A percentile compares a stretch with the other conserved stretches of the same genome.
Conservation (phyloP, 1,140 invertebrate species). For the Nebria ingens region DNA sequence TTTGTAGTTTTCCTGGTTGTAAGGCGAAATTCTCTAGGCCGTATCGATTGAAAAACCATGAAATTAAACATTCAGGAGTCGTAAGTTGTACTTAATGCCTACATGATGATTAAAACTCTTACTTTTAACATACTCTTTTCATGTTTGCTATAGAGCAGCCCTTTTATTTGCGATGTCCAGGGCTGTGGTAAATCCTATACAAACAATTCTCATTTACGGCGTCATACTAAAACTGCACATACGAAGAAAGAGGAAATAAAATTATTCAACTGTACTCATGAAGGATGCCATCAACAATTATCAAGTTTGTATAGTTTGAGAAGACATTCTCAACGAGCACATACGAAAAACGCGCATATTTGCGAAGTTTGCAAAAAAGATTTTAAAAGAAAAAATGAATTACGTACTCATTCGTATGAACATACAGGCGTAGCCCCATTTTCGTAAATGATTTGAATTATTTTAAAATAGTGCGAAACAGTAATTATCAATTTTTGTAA, state of each 20-base stretch:
- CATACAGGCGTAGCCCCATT: conserved; percentile 39
- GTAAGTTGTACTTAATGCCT: conserved; percentile 26
- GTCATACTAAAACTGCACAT: conserved; percentile 34
- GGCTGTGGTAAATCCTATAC: conserved; percentile 39
- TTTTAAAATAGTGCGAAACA: no score
- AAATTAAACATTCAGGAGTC: conserved; percentile 34
- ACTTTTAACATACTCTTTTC: no score
- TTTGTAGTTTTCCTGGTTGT: conserved; percentile 33
- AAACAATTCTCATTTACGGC: conserved; percentile 37
- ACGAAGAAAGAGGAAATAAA: neutral
- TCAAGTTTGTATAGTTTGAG: conserved; percentile 26
- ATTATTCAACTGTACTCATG: conserved; percentile 17
- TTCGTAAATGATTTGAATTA: no score
- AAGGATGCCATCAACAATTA: conserved; percentile 21
- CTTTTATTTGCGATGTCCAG: conserved; percentile 32
- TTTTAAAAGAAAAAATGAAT: conserved; percentile 35
- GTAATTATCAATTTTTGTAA: conserved; percentile 17
- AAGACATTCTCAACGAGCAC: conserved; percentile 26
- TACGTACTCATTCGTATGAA: conserved; percentile 35
- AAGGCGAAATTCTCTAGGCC: conserved; percentile 35
- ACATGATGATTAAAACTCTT: neutral
- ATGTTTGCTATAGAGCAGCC: conserved; percentile 34
- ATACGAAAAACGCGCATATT: conserved; percentile 28
- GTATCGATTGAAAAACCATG: conserved; percentile 35
- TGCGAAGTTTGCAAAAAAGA: conserved; percentile 35